Base-by-base conservation (phyloP, 2,888 invertebrate genomes). In the Syrphus vitripennis region DNA sequence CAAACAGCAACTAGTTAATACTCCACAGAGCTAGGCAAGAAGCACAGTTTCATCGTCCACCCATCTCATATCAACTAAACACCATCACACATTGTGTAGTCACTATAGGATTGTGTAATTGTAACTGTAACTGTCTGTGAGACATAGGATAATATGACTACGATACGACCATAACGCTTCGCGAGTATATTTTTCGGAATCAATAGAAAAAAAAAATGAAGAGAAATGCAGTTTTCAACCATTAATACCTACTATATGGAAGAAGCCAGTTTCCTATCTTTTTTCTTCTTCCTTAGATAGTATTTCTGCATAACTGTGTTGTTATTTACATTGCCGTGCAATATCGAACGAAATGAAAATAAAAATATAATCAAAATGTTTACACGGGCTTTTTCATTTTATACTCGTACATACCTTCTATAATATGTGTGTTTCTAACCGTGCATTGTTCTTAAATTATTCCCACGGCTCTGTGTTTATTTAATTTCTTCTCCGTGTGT, bases 291-390 rank as follows among this genome's bases (percentile, higher is more conserved):
- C 69, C 50, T 45, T 50, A 42, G 55, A 78, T 79, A 83, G 70
- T 75, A 83, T 70, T 75, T 75, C 75, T 86, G 74, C 82, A 82
- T 78, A 78, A 74, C 82, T 74, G 86, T 86, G 86, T 86, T 86
- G 77, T 86, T 86, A 86, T 86, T 82, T 86, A 86, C 82, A 86
- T 84, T 77, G 34, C 65, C 61, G 75, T 76, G 70, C 83, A 80
- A 57, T 53, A 71, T 26, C 50, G 40, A 78, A 29, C 37, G 24
- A 63, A 78, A 42, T 71, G 61, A 34, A 65, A 67, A 75, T 69
- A 83, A 63, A 79, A 63, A 79, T 29, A 45, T 65, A 63, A 59
- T 37, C 55, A 74, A 59, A 78, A 70, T 67, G 67, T 72, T 63
- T 21, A 42, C 40, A 79, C 9, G 55, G 21, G 37, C 40, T 61